Base-by-base conservation (phyloP, 2,888 invertebrate species). In the Diarsia dahlii region DNA sequence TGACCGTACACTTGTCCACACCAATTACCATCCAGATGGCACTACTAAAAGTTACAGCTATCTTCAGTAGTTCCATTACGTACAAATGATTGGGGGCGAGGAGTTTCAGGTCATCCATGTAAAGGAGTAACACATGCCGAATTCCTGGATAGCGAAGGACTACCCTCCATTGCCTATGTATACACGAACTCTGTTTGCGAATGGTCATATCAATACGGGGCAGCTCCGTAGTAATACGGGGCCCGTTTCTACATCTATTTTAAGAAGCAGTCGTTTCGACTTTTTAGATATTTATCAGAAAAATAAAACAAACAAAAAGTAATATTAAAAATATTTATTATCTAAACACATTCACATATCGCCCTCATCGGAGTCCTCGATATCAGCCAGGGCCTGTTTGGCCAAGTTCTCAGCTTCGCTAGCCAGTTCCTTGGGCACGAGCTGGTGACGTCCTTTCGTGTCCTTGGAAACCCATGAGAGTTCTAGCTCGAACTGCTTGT, bases 401-500 rank as follows among this genome's bases (percentile, higher is more conserved):
- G 99, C 99, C 90, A 97, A 97, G 88, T 97, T 97, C 91, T 99
- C 99, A n/a, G 99, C 99, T 89, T 98, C 98, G 1, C 97, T 95
- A 89, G 98, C 98, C 0, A 98, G 92, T 60, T 97, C 97, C 2
- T 97, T 96, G 0, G 99, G 99, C 20, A 99, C 99, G 78, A 98
- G 94, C 90, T 98, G 97, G 95, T 99, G 99, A 72, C 97, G 95
- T 0, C 99, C 99, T 23, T 97, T 97, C 0, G 98, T 98, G 80
- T 97, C 98, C 89, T 98, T 98, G 71, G 99, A 98, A 20, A 99
- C 99, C 98, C 99, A 99, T 72, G 99, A 99, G 89, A 99, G 97
- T 94, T 99, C 99, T 88, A 99, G 96, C 92, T 99, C 99, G 93
- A 99, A 99, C 88, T 99, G 98, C 94, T 99, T 99, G 95, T 99